Conservation (phyloP, 2,888 invertebrate species). For the Troides oblongomaculatus region DNA sequence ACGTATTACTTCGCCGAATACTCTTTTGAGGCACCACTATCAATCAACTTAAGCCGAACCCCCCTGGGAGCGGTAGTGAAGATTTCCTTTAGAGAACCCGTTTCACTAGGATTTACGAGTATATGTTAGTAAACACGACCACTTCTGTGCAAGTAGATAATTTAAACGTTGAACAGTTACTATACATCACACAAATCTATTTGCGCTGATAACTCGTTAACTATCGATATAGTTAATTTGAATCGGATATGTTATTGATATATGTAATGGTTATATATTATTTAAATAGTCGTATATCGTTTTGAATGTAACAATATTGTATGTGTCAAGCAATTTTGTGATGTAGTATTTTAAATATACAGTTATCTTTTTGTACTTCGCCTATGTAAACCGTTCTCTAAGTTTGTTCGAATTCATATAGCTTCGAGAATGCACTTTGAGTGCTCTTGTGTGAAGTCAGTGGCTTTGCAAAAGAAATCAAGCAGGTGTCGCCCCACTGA, state of each 20-base stretch:
- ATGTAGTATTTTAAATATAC: background rate
- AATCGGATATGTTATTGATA: too few relatives aligned
- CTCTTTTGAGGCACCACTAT: slow-evolving; percentile 27
- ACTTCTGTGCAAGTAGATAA: background rate
- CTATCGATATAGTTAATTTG: too few relatives aligned
- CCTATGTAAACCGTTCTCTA: slow-evolving; percentile 2
- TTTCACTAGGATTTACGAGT: slow-evolving; percentile 8
- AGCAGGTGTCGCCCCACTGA: slow-evolving; percentile 18
- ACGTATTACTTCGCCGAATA: slow-evolving; percentile 22
- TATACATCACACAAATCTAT: background rate
- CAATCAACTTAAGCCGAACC: slow-evolving; percentile 31
- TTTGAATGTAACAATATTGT: too few relatives aligned
- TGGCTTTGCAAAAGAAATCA: slow-evolving; percentile 17
- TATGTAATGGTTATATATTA: too few relatives aligned
- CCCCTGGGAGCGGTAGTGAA: slow-evolving; percentile 5
- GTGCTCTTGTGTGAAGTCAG: slow-evolving; percentile 13
- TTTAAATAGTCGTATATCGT: too few relatives aligned
- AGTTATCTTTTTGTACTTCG: background rate
- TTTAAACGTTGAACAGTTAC: background rate
- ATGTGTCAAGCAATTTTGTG: background rate
- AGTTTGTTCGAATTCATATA: slow-evolving; percentile 19
- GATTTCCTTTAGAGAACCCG: slow-evolving; percentile 3
- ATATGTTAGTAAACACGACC: slow-evolving; percentile 1
- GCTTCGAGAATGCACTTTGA: slow-evolving; percentile 20
- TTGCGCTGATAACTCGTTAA: background rate